These are phyloP conservation scores for Ptychoptera contaminata DNA, from an alignment of 2,888 invertebrate genomes.

Conservation along the genomic window DNA sequence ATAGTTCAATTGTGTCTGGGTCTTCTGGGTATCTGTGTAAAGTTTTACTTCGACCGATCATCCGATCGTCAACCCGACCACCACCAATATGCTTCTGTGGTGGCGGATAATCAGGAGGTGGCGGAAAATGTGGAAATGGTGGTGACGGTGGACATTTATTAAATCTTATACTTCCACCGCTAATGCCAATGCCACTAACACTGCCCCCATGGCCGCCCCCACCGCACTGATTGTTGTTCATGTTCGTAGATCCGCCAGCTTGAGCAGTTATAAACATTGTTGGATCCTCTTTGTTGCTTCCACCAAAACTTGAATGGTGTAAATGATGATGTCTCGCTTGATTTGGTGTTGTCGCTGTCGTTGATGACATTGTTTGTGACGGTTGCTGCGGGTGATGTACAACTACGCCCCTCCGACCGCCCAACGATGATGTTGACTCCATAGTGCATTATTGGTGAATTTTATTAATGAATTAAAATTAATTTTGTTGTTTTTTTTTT, in stretches of 20 bases:
- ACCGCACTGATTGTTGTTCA: neutral
- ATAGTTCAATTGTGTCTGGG: conserved; percentile 29
- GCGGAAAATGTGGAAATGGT: conserved; percentile 50
- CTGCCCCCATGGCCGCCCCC: neutral
- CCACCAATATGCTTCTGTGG: conserved; percentile 23
- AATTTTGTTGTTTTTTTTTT: too few species aligned
- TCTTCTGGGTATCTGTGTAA: conserved; percentile 23
- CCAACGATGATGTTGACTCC: conserved; percentile 4
- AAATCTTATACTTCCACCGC: conserved; percentile 2
- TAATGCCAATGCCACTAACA: neutral
- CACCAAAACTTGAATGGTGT: conserved; percentile 11
- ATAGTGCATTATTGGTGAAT: conserved; percentile 1
- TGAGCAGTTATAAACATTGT: too few species aligned
- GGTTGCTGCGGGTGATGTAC: too few species aligned
- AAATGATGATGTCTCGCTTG: conserved; percentile 15
- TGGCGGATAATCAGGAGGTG: conserved; percentile 55
- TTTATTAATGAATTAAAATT: too few species aligned
- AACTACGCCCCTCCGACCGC: conserved; percentile 2
- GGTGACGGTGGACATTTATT: conserved; percentile 13
- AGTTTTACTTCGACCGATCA: conserved; percentile 18
- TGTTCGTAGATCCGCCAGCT: neutral
- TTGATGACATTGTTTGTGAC: conserved; percentile 1
- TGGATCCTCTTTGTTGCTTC: too few species aligned
- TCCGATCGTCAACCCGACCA: conserved; percentile 13
- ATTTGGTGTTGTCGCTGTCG: conserved; percentile 11